Conservation (phyloP, 2,888 invertebrate species). For the Mycogona germanica region DNA sequence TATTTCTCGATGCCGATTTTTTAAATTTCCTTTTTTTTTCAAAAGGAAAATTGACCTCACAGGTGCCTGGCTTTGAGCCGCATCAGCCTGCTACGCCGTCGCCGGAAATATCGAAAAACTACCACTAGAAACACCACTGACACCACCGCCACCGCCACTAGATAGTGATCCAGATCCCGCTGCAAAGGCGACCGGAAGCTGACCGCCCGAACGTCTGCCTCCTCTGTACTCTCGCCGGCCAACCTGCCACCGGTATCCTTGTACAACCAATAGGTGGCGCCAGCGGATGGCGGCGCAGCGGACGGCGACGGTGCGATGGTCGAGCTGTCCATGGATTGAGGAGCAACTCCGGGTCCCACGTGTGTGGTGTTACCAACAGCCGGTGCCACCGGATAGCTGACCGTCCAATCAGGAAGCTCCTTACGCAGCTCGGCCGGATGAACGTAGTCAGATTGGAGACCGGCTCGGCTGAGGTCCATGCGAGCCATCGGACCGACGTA, state of each 20-base stretch:
- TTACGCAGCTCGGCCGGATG: slow-evolving; percentile 15
- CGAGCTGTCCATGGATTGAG: neutral
- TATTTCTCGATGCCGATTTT: no score
- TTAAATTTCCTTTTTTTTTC: no score
- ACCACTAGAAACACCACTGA: slow-evolving; percentile 16
- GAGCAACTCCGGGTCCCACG: neutral
- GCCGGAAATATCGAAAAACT: slow-evolving; percentile 13
- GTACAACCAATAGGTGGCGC: no score
- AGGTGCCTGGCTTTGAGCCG: slow-evolving; percentile 5
- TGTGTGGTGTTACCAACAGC: neutral
- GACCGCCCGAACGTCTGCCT: neutral
- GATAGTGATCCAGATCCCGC: slow-evolving; percentile 16
- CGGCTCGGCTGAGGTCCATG: no score
- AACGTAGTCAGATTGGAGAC: no score
- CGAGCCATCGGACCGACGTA: neutral
- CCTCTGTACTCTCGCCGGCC: neutral
- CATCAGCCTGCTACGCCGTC: neutral
- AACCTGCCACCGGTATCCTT: no score
- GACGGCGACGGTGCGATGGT: neutral
- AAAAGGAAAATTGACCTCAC: no score
- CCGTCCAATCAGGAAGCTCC: slow-evolving; percentile 16
- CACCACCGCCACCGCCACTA: slow-evolving; percentile 13
- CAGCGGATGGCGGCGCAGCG: no score
- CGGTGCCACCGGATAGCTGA: neutral
- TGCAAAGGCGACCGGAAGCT: slow-evolving; percentile 6